phyloP scores from a whole-genome alignment of 1,140 invertebrate genomes.

The Leguminivora glycinivorella region DNA sequence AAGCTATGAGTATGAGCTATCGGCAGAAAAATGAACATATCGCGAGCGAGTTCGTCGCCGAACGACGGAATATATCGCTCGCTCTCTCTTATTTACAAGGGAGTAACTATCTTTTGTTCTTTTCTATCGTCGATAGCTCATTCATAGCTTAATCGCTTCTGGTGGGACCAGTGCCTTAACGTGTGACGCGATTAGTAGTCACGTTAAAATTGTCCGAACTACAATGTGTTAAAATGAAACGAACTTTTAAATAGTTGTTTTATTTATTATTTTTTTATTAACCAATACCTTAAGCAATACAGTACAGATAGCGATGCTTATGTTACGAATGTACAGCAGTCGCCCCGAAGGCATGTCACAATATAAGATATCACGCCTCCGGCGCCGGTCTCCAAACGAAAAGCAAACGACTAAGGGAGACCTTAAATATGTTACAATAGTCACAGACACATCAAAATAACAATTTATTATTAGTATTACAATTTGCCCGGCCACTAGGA shows the following conservation, averaged over 20 bases:
- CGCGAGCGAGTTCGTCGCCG: too few species aligned
- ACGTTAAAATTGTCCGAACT: not conserved
- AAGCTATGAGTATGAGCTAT: too few species aligned
- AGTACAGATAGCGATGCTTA: conserved; percentile 25
- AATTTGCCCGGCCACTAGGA: not conserved
- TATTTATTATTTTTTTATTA: conserved; percentile 26
- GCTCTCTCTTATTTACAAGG: too few species aligned
- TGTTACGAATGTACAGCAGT: conserved; percentile 23
- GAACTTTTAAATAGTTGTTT: conserved; percentile 13
- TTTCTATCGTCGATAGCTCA: too few species aligned
- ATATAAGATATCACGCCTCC: not conserved
- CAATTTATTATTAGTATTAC: conserved; percentile 13
- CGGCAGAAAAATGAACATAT: too few species aligned
- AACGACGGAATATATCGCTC: too few species aligned
- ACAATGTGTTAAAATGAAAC: not conserved
- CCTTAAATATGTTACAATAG: conserved; percentile 3
- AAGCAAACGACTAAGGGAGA: conserved; percentile 12
- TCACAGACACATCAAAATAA: conserved; percentile 17
- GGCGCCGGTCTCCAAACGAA: not conserved
- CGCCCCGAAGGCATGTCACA: not conserved
- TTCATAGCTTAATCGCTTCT: too few species aligned
- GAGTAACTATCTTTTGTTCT: too few species aligned
- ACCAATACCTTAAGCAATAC: conserved; percentile 28
- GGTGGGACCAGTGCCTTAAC: too few species aligned
- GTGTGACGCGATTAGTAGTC: too few species aligned